Evolutionary conservation across 2,888 invertebrate species (phyloP).

Genomic region (Pollenia griseotomentosa): DNA sequence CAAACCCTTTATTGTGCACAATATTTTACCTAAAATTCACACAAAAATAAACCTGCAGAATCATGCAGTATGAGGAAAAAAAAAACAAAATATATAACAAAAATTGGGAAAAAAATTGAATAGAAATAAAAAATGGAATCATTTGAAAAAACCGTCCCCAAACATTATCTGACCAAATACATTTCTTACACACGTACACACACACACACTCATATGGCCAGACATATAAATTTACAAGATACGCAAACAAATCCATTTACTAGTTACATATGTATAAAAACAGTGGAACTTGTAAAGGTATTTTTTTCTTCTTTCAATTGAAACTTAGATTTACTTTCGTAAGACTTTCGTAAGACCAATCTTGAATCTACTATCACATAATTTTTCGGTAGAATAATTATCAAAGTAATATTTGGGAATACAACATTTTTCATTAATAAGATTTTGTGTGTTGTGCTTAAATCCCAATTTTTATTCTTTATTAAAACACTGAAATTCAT

Average conservation of each 20-base stretch:
- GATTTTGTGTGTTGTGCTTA: too few species aligned
- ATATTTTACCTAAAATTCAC: slow-evolving; percentile 72
- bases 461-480: too few species aligned
- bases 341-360: too few species aligned
- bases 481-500: too few species aligned
- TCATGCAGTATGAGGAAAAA: slow-evolving; percentile 32
- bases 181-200: neutral
- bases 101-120: neutral
- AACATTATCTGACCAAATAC: slow-evolving; percentile 36
- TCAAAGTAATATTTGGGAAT: too few species aligned
- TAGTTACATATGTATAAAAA: too few species aligned
- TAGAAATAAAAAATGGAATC: neutral
- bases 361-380: too few species aligned
- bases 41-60: slow-evolving; percentile 57
- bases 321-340: too few species aligned
- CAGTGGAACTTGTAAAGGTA: neutral
- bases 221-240: slow-evolving; percentile 1
- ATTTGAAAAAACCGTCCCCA: slow-evolving; percentile 2
- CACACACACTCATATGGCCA: neutral
- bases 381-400: too few species aligned
- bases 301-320: too few species aligned
- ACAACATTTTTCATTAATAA: too few species aligned
- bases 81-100: slow-evolving; percentile 3
- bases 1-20: slow-evolving; percentile 70
- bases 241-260: neutral